A percentile compares a stretch with the other conserved stretches of the same genome.
Evolutionary conservation across 2,113 vertebrate genomes (phyloP).

Genomic region (Pyrgilauda ruficollis): DNA sequence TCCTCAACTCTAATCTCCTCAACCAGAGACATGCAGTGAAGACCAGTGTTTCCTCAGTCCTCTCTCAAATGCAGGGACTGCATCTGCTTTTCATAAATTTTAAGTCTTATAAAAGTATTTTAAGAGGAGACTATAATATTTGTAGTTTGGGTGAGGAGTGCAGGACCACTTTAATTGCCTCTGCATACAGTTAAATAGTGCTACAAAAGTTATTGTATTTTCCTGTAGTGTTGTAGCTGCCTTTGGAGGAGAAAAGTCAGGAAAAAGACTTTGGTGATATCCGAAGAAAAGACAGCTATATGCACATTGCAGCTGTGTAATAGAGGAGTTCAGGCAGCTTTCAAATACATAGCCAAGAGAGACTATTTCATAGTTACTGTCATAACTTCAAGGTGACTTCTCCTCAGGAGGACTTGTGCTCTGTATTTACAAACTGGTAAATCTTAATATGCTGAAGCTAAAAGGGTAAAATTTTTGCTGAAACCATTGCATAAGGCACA

Average conservation of each 20-base stretch:
- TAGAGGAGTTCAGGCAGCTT: neutral
- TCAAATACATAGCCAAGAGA: neutral
- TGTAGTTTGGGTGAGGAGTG: fast-evolving
- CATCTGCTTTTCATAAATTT: neutral
- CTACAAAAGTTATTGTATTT: neutral
- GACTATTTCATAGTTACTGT: neutral
- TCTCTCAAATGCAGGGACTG: neutral
- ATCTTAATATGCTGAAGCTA: neutral
- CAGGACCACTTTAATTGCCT: neutral
- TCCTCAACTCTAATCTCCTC: neutral
- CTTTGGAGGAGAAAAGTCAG: neutral
- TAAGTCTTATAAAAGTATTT: neutral
- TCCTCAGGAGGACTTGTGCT: neutral
- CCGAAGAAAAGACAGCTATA: neutral
- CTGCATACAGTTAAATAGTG: neutral
- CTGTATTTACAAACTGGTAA: neutral
- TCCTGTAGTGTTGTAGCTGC: neutral
- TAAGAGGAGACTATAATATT: neutral
- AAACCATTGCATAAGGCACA: neutral
- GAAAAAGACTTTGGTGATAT: neutral
- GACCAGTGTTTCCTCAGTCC: neutral
- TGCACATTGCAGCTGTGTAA: neutral
- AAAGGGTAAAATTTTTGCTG: neutral
- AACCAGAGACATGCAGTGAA: neutral
- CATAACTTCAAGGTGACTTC: neutral